Evolutionary conservation across 2,797 vertebrate genomes (phyloP).

Genomic region (Nannoperca australis): DNA sequence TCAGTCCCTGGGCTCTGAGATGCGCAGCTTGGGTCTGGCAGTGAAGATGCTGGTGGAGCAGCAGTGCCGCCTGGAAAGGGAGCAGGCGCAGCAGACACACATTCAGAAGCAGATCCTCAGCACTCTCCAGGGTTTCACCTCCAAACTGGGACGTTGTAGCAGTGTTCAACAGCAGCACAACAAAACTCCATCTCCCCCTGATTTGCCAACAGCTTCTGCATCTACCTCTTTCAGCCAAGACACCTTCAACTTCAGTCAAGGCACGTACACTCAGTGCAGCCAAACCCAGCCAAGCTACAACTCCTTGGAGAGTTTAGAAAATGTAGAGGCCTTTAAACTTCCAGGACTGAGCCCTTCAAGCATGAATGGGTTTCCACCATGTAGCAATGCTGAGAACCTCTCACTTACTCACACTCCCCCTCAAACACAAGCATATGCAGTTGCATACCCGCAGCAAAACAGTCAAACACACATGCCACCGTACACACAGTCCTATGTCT

Average conservation of each 20-base stretch:
- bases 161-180: constrained; percentile 62
- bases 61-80: constrained; percentile 86
- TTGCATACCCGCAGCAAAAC: constrained; percentile 66
- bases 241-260: constrained; percentile 73
- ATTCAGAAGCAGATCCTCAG: constrained; percentile 90
- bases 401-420: constrained; percentile 62
- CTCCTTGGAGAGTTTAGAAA: constrained; percentile 79
- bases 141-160: constrained; percentile 74
- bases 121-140: constrained; percentile 85
- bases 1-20: constrained; percentile 83
- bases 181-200: constrained; percentile 65
- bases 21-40: constrained; percentile 85
- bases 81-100: constrained; percentile 88
- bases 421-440: constrained; percentile 67
- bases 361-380: constrained; percentile 83
- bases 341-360: constrained; percentile 75
- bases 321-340: constrained; percentile 82
- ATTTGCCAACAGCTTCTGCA: constrained; percentile 59
- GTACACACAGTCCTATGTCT: constrained; percentile 69
- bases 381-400: constrained; percentile 76
- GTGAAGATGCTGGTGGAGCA: constrained; percentile 87
- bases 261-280: constrained; percentile 78
- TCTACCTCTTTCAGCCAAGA: constrained; percentile 78
- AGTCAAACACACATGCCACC: constrained; percentile 70
- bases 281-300: constrained; percentile 79